phyloP scores from a whole-genome alignment of 2,888 invertebrate species.

The Anagyrus pseudococci region DNA sequence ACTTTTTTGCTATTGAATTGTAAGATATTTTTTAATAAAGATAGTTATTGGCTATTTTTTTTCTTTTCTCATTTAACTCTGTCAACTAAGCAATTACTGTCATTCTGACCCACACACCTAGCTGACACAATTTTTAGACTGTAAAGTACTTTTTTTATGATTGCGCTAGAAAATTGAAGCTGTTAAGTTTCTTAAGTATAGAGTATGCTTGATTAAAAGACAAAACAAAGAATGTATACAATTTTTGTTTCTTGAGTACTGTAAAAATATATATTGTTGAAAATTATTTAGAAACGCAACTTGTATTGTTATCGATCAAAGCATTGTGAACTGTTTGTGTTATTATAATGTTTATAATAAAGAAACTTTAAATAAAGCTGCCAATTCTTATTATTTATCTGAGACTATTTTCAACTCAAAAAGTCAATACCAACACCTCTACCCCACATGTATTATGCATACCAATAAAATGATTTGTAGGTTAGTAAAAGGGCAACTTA shows the following conservation, averaged over 20 bases:
- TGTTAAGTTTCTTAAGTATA: constrained; percentile 26
- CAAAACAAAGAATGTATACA: constrained; percentile 16
- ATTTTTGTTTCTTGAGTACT: constrained; percentile 7
- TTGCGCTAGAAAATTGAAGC: constrained; percentile 20
- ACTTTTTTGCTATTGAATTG: constrained; percentile 48
- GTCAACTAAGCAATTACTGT: constrained; percentile 12
- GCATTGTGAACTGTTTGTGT: constrained; percentile 18
- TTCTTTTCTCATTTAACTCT: constrained; percentile 12
- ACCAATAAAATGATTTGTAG: too few species aligned
- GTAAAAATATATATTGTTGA: constrained; percentile 13
- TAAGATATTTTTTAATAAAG: constrained; percentile 57
- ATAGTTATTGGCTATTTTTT: constrained; percentile 41
- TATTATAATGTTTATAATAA: constrained; percentile 15
- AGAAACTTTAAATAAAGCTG: constrained; percentile 14
- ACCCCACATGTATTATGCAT: too few species aligned
- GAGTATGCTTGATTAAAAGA: neutral
- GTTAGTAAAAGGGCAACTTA: too few species aligned
- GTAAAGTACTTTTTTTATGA: constrained; percentile 28
- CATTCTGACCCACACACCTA: constrained; percentile 15
- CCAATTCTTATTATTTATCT: too few species aligned
- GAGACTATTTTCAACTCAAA: too few species aligned
- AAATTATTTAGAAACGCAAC: constrained; percentile 10
- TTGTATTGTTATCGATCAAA: constrained; percentile 12
- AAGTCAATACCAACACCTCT: too few species aligned
- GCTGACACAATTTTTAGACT: constrained; percentile 15